Evolutionary conservation across 2,888 invertebrate species (phyloP).

Genomic region (Drosophila borborema): DNA sequence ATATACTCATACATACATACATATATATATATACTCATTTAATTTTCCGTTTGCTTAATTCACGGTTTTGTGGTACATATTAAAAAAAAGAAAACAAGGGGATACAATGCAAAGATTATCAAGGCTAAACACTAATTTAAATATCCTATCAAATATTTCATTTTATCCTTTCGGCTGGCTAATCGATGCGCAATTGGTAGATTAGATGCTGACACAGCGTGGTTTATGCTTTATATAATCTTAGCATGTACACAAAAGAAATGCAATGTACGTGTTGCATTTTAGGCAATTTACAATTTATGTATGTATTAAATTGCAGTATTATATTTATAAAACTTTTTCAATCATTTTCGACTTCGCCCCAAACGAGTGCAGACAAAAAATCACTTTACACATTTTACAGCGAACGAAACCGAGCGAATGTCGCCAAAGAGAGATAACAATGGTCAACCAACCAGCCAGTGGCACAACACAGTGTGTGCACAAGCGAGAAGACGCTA

Average conservation of each 20-base stretch:
- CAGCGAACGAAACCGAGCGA: constrained; percentile 67
- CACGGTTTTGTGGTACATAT: constrained; percentile 65
- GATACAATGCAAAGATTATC: constrained; percentile 29
- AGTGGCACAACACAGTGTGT: constrained; percentile 32
- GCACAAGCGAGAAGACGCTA: constrained; percentile 63
- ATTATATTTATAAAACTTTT: constrained; percentile 71
- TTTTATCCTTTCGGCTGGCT: constrained; percentile 28
- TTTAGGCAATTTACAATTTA: constrained; percentile 33
- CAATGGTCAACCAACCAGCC: constrained; percentile 38
- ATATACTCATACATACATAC: constrained; percentile 16
- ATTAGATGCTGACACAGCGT: constrained; percentile 55
- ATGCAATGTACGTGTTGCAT: constrained; percentile 29
- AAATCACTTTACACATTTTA: constrained; percentile 79
- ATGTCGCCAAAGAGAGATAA: constrained; percentile 62
- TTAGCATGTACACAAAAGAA: constrained; percentile 36
- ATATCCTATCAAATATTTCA: constrained; percentile 23
- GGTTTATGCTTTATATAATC: constrained; percentile 74
- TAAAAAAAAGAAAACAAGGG: constrained; percentile 52
- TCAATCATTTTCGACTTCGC: constrained; percentile 80
- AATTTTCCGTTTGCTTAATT: constrained; percentile 72
- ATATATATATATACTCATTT: constrained; percentile 55
- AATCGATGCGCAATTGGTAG: constrained; percentile 77
- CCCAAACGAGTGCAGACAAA: constrained; percentile 74
- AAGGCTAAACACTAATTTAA: constrained; percentile 26
- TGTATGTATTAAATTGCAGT: constrained; percentile 46